A percentile compares a stretch with the other conserved stretches of the same genome.
These are phyloP conservation scores for Falco berigora DNA, from an alignment of 2,797 vertebrate species.

Conservation along the genomic window DNA sequence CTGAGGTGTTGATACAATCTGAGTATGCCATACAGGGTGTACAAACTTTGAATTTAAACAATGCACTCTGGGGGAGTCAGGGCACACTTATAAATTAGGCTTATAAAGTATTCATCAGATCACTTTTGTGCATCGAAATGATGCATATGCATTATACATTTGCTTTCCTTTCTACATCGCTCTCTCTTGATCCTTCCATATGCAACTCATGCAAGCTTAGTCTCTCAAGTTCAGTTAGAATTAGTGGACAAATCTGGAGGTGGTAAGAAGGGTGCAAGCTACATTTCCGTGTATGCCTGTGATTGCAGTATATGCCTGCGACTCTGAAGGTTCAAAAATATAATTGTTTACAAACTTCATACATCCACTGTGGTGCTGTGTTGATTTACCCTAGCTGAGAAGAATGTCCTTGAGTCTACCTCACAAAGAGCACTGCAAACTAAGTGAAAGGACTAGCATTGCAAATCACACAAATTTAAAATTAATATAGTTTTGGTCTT, in stretches of 20 bases:
- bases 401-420: background rate
- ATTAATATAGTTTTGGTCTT: background rate
- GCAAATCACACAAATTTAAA: background rate
- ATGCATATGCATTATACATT: conserved; percentile 22
- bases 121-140: background rate
- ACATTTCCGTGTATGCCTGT: background rate
- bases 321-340: background rate
- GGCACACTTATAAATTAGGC: background rate
- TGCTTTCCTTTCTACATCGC: background rate
- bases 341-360: background rate
- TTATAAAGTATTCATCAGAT: conserved; percentile 33
- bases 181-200: background rate
- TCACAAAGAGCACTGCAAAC: background rate
- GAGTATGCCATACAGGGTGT: background rate
- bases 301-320: background rate
- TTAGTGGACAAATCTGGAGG: background rate
- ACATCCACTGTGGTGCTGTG: background rate
- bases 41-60: background rate
- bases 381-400: background rate
- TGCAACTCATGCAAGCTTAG: background rate
- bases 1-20: background rate
- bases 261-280: background rate
- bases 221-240: background rate
- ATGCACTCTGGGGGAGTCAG: background rate
- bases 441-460: background rate